Evolutionary conservation across 2,797 vertebrate species (phyloP), one percentile per base, ranked within the genome.

Genomic region (Periophthalmus magnuspinnatus): DNA sequence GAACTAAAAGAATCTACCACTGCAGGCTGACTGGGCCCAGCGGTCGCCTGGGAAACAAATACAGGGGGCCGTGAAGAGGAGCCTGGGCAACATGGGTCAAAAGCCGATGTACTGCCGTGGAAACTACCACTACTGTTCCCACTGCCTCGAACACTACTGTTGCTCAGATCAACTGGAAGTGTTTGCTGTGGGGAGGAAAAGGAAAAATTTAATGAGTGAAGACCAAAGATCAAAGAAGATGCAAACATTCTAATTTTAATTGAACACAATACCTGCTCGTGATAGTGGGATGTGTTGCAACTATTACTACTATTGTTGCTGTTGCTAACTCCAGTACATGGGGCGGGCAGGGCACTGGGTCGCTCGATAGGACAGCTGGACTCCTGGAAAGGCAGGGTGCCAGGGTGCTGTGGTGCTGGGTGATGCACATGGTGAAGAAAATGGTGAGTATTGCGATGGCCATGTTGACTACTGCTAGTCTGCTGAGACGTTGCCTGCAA

Each of bases 41-140:
- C 92, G 36, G 93, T 91, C 50, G 95, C 92, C 90, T 97, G 97
- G 78, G 96, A 95, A 80, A 94, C 94, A 45, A 94, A 98, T 76
- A 95, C 87, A 70, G 96, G 83, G 71, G 95, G 93, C 77, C 97
- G 94, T 6, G 97, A 95, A 32, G 95, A 94, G 36, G 96, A 96
- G 68, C 95, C 96, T 0, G 97, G 97, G 81, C 97, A 99, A 93
- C 97, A 99, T 1, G 97, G 97, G 88, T 99, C 97, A 79, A 99
- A 99, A 33, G 97, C 97, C 0, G 97, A 98, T 0, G 94, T 94
- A 67, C 96, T 94, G 68, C 96, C 95, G 60, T 98, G 96, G 92
- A 98, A 98, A 86, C 91, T 91, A 65, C 84, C 77, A 67, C 94
- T 90, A 52, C 88, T 86, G 75, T 93, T 93, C 58, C 95, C 96